Conservation (phyloP, 64 coral and sea anemone genomes). For the Dendrophyllia cribrosa region DNA sequence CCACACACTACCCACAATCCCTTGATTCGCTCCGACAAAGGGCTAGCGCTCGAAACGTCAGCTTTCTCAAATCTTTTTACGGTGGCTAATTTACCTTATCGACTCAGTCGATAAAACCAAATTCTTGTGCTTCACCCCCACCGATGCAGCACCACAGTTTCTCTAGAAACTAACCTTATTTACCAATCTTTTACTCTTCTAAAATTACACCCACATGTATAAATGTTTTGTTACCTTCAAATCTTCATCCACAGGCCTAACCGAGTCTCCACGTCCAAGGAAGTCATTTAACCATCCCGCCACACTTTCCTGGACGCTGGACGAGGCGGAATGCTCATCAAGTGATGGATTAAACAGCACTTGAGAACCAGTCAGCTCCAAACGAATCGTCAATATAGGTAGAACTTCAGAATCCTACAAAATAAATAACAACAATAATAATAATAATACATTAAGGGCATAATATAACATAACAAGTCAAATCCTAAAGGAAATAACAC, state of each 20-base stretch:
- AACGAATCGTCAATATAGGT: conserved; percentile 87
- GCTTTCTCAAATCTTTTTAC: too few relatives aligned
- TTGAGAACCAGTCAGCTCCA: conserved; percentile 90
- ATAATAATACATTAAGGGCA: not conserved
- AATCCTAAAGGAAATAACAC: not conserved
- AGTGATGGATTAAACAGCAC: conserved; percentile 94
- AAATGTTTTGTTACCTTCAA: conserved; percentile 62
- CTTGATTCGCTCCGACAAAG: too few relatives aligned
- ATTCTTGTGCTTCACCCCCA: too few relatives aligned
- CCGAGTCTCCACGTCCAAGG: conserved; percentile 73
- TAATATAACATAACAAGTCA: not conserved
- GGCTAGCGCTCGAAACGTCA: too few relatives aligned
- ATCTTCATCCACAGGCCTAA: conserved; percentile 78
- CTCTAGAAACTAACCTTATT: too few relatives aligned
- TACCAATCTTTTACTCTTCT: too few relatives aligned
- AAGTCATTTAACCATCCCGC: conserved; percentile 87
- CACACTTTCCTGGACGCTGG: conserved; percentile 87
- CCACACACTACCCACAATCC: too few relatives aligned
- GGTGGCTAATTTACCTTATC: too few relatives aligned
- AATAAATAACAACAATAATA: not conserved
- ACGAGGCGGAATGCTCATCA: conserved; percentile 78
- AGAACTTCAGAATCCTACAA: conserved; percentile 56
- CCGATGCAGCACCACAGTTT: too few relatives aligned
- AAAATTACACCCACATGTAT: not conserved
- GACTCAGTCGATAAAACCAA: too few relatives aligned